A percentile compares a stretch with the other conserved stretches of the same genome.
Conservation (phyloP, 2,113 vertebrate genomes). For the Sphaerodactylus townsendi region DNA sequence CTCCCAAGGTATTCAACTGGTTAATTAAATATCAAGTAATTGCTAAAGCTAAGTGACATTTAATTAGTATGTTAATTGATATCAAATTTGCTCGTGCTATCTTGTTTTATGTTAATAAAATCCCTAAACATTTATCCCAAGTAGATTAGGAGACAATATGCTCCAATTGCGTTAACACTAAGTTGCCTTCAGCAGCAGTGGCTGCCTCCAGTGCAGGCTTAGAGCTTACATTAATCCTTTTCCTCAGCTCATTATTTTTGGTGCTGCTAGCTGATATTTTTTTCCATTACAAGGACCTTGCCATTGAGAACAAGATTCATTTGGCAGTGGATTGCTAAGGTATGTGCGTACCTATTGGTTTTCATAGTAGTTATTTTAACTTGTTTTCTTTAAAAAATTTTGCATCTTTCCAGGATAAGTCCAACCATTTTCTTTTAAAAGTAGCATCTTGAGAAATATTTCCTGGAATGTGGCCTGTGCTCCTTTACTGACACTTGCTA, state of each 20-base stretch:
- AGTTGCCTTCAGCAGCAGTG: slow-evolving; percentile 46
- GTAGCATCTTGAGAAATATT: too few species aligned
- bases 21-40: slow-evolving; percentile 78
- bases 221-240: slow-evolving; percentile 25
- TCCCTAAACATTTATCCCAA: slow-evolving; percentile 68
- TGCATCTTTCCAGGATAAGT: background rate
- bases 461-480: too few species aligned
- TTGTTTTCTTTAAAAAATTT: background rate
- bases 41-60: slow-evolving; percentile 75
- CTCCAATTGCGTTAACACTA: slow-evolving; percentile 51
- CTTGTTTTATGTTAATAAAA: slow-evolving; percentile 76
- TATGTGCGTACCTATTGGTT: background rate
- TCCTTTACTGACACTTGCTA: too few species aligned
- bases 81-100: slow-evolving; percentile 71
- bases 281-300: background rate
- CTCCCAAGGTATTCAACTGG: slow-evolving; percentile 67
- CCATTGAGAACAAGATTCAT: background rate
- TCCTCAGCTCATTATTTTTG: slow-evolving; percentile 1
- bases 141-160: slow-evolving; percentile 66
- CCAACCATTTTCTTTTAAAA: background rate
- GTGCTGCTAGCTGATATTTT: background rate
- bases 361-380: background rate
- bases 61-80: slow-evolving; percentile 78
- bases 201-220: slow-evolving; percentile 20
- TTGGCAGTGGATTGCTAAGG: background rate